A percentile compares a stretch with the other conserved stretches of the same genome.
Conservation (phyloP, 1,140 invertebrate species). For the Pectinophora gossypiella region DNA sequence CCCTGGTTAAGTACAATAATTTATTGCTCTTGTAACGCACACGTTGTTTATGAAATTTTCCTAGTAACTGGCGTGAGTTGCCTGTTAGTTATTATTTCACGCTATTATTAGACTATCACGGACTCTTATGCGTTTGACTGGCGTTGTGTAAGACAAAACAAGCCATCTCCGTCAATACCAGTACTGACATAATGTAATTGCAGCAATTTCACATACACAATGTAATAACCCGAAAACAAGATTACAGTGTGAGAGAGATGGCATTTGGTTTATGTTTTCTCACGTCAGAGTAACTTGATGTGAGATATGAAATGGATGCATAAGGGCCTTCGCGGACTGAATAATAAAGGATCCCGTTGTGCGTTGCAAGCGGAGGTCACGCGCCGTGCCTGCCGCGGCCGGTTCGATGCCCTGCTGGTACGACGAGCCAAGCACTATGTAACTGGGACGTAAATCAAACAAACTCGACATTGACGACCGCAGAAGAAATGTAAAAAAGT, state of each 20-base stretch:
- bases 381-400: slow-evolving; percentile 36
- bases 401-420: slow-evolving; percentile 33
- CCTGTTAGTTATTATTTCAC: slow-evolving; percentile 25
- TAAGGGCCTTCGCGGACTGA: slow-evolving; percentile 21
- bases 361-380: slow-evolving; percentile 45
- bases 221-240: too few relatives aligned
- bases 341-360: slow-evolving; percentile 50
- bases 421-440: not conserved
- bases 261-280: too few relatives aligned
- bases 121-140: slow-evolving; percentile 18
- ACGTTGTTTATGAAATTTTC: slow-evolving; percentile 3
- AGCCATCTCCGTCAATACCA: slow-evolving; percentile 10
- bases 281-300: slow-evolving; percentile 27
- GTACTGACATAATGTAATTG: slow-evolving; percentile 4
- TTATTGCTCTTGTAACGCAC: not conserved
- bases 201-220: too few relatives aligned
- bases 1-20: not conserved
- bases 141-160: slow-evolving; percentile 23
- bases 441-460: slow-evolving; percentile 5
- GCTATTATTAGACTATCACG: slow-evolving; percentile 31
- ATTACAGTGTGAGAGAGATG: too few relatives aligned
- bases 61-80: not conserved
- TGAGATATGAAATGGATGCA: slow-evolving; percentile 28
- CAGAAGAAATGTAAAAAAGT: slow-evolving; percentile 17
- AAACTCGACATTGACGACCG: slow-evolving; percentile 6